Conservation (phyloP, 2,797 vertebrate species). For the Nannoperca obscura region DNA sequence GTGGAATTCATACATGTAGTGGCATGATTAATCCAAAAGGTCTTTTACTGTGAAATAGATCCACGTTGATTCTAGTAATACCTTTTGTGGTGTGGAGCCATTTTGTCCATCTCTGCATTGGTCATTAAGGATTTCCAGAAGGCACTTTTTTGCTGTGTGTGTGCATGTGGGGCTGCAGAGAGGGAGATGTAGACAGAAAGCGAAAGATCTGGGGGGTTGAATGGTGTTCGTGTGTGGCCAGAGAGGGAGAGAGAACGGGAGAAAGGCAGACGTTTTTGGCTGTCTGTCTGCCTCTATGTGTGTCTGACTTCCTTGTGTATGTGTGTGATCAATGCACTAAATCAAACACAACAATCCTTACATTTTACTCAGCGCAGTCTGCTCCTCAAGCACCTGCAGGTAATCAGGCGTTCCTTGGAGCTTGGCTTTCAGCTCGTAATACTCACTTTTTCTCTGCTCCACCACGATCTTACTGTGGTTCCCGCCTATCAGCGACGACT, state of each 20-base stretch:
- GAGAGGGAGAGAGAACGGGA: conserved; percentile 35
- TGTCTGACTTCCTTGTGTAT: conserved; percentile 44
- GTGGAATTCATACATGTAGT: conserved; percentile 72
- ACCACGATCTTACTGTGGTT: conserved; percentile 99
- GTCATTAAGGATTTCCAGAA: conserved; percentile 95
- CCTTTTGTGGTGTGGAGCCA: conserved; percentile 81
- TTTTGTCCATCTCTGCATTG: conserved; percentile 94
- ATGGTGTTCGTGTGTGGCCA: conserved; percentile 34
- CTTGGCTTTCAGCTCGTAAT: conserved; percentile 99
- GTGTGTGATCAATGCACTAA: conserved; percentile 64
- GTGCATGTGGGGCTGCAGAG: conserved; percentile 46
- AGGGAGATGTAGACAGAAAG: conserved; percentile 47
- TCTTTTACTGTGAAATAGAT: conserved; percentile 79
- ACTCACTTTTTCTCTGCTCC: conserved; percentile 98
- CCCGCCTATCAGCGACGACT: conserved; percentile 94
- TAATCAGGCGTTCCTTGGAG: conserved; percentile 99
- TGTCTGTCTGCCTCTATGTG: conserved; percentile 59
- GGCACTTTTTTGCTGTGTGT: conserved; percentile 94
- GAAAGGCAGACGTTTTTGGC: conserved; percentile 61
- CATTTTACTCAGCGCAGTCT: conserved; percentile 99
- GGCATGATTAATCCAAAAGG: conserved; percentile 78
- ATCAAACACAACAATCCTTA: conserved; percentile 82
- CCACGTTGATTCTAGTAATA: conserved; percentile 79
- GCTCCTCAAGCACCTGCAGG: conserved; percentile 99
- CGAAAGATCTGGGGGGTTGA: conserved; percentile 30